These are phyloP conservation scores for Pegea sp. DNA, from an alignment of 23 tunicate genomes.

Conservation along the genomic window DNA sequence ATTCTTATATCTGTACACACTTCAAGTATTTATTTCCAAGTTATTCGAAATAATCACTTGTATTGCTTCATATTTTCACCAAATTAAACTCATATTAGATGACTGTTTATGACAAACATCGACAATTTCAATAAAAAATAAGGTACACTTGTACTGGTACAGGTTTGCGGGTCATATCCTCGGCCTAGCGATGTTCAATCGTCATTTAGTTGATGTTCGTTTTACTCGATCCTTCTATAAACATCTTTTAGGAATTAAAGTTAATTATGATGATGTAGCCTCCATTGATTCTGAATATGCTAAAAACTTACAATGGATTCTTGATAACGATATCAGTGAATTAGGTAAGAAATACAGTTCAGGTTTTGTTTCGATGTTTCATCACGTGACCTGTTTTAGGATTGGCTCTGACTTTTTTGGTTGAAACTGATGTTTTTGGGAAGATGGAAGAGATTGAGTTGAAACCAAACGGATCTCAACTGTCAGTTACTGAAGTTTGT, in stretches of 20 bases:
- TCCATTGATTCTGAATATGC: slow-evolving; percentile 90
- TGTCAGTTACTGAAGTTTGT: slow-evolving; percentile 28
- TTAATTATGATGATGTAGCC: slow-evolving; percentile 60
- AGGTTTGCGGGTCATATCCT: slow-evolving; percentile 74
- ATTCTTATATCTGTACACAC: too few species aligned
- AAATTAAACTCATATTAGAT: too few species aligned
- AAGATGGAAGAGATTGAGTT: slow-evolving; percentile 79
- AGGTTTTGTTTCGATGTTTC: neutral
- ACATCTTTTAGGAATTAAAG: slow-evolving; percentile 58
- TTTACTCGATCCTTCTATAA: slow-evolving; percentile 81
- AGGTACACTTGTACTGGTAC: too few species aligned
- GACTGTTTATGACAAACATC: too few species aligned
- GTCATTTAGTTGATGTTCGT: slow-evolving; percentile 47
- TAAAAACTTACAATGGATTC: slow-evolving; percentile 82
- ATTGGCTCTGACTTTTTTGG: slow-evolving; percentile 41
- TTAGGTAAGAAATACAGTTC: slow-evolving; percentile 7
- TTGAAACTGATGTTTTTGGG: slow-evolving; percentile 90
- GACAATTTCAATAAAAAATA: too few species aligned
- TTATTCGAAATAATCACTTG: too few species aligned
- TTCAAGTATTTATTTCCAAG: too few species aligned
- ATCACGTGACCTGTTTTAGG: slow-evolving; percentile 7
- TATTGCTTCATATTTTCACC: too few species aligned
- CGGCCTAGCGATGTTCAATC: slow-evolving; percentile 61
- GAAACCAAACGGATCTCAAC: slow-evolving; percentile 44
- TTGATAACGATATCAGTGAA: slow-evolving; percentile 83